Base-by-base conservation (phyloP, 2,113 vertebrate genomes). In the Coptodon rendalli region DNA sequence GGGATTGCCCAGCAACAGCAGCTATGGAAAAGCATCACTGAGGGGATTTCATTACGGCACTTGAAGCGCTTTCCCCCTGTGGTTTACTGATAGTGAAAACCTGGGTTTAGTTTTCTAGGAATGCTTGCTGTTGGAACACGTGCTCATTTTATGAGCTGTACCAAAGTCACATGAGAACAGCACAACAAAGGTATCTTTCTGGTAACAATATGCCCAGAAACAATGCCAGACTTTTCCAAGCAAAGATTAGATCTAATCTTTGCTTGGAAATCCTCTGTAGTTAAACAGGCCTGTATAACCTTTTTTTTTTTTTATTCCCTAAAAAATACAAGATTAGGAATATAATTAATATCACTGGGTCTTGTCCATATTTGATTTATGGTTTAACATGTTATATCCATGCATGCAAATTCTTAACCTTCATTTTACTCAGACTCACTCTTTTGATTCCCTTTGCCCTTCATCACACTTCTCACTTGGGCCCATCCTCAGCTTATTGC, bases 1-100 rank as follows among this genome's bases (percentile, higher is more conserved):
- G 68, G 81, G 40, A 85, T 34, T 66, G 81, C 94, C 82, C 36
- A 11, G 91, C 88, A 93, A 92, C 93, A 43, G 90, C 36, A 54
- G 10, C 87, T 90, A 88, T 90, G 88, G 90, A 80, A 88, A 94
- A 86, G 3, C 2, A 2, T 7, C 81, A 24, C 27, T 63, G 16
- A 50, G 16, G 89, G 88, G 92, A 84, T 56, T 84, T 52, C 12
- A 5, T 11, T 48, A 43, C 16, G 2, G 36, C 7, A 27, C 53
- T 27, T n/a, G 53, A 34, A n/a, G 78, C 31, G 50, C 7, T 56
- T 83, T 59, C 38, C 14, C 63, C 2, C 38, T 53, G 36, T 9
- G 12, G 13, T 63, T 66, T 79, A 53, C 40, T 10, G 27, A 52
- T 5, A 34, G 40, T 63, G 80, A 56, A 66, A 78, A 85, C 80